Evolutionary conservation across 2,113 vertebrate species (phyloP).

Genomic region (Pterocles gutturalis): DNA sequence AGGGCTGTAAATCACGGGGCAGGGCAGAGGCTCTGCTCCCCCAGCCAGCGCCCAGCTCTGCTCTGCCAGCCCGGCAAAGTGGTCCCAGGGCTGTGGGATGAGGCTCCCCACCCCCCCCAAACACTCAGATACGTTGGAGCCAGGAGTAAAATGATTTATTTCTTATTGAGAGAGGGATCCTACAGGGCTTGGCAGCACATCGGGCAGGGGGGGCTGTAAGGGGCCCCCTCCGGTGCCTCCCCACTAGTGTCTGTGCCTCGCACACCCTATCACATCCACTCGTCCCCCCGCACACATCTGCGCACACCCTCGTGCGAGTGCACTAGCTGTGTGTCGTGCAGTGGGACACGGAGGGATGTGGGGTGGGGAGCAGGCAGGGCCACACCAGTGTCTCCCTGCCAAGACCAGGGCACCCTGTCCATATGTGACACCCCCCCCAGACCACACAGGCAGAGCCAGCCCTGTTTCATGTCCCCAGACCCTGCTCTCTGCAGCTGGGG

Average conservation of each 20-base stretch:
- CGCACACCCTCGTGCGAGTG: fast-evolving
- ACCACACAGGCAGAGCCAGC: not conserved
- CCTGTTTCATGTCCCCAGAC: not conserved
- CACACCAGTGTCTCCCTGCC: not conserved
- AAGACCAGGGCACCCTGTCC: fast-evolving
- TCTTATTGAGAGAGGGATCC: not conserved
- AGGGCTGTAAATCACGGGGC: not conserved
- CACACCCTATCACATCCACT: fast-evolving
- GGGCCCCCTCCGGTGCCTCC: not conserved
- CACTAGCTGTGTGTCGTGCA: no score
- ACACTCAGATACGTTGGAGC: not conserved
- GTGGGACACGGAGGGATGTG: not conserved
- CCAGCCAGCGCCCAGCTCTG: not conserved
- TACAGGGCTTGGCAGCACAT: not conserved
- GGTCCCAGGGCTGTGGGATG: not conserved
- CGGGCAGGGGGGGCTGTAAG: not conserved
- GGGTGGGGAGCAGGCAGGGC: not conserved
- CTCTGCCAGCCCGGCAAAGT: fast-evolving
- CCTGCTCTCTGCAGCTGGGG: not conserved
- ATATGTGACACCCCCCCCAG: fast-evolving
- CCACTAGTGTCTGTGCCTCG: fast-evolving
- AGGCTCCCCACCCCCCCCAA: not conserved
- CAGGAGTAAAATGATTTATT: slow-evolving; percentile 30
- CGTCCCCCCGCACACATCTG: not conserved
- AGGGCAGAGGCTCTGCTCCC: not conserved